Evolutionary conservation across 2,797 vertebrate species (phyloP), one percentile per base, ranked within the genome.

Genomic region (Distichodus sexfasciatus): DNA sequence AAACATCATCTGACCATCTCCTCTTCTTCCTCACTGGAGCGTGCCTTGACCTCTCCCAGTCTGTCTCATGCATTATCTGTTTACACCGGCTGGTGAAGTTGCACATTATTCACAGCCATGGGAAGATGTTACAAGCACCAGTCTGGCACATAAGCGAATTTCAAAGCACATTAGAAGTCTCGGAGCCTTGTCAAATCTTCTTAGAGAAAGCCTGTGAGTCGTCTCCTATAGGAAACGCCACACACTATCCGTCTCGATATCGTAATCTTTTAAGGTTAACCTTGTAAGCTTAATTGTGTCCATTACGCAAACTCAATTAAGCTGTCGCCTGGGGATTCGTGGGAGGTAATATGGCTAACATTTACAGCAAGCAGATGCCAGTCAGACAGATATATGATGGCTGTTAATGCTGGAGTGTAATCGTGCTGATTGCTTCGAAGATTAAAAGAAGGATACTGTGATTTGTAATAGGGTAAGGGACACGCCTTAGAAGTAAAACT

Each of bases 271-370:
- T 79, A 76, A 73, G 58, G 69, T 78, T 61, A 82, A 61, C 58
- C 40, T 67, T 76, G 67, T 69, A 77, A 68, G 53, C 58, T 29
- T 64, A 69, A 78, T 86, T 83, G 78, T 71, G 33, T 72, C 63
- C 24, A 21, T 58, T 78, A 66, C 75, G 68, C 81, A 85, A 80
- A 87, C 77, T 76, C 17, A 70, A 70, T 46, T 53, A 38, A 59
- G 66, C 50, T 33, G 40, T 43, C 64, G 65, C 68, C 71, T 68
- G 74, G 84, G 78, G 82, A 88, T 84, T 72, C 35, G 46, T 59
- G 75, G 58, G 6, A 86, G 83, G 88, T 86, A 86, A 85, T 12
- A 0, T 3, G 35, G 21, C 63, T 38, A 55, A 61, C 40, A 63
- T 31, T 19, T 19, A 36, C 28, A 28, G 60, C 44, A 2, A 15